Conservation (phyloP, 2,113 vertebrate species). For the Trichomycterus rosablanca region DNA sequence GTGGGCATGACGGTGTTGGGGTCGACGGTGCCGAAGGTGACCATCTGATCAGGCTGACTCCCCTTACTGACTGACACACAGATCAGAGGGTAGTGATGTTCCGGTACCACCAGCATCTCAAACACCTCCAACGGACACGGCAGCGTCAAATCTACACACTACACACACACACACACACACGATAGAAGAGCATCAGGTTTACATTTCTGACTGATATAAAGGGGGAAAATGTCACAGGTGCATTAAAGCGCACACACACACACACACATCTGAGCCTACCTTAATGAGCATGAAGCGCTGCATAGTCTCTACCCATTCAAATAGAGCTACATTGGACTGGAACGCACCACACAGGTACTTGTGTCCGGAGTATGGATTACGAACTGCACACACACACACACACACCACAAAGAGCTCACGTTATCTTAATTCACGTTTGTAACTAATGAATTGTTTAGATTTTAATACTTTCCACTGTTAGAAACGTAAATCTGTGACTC, state of each 20-base stretch:
- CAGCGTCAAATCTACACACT: slow-evolving; percentile 95
- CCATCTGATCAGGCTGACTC: slow-evolving; percentile 89
- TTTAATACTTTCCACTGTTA: too few relatives aligned
- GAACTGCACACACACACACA: slow-evolving; percentile 74
- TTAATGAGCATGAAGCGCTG: slow-evolving; percentile 99
- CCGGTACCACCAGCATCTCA: slow-evolving; percentile 96
- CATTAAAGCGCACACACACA: background rate
- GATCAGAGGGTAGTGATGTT: slow-evolving; percentile 91
- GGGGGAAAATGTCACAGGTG: too few relatives aligned
- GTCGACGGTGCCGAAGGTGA: slow-evolving; percentile 94
- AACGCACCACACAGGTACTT: slow-evolving; percentile 96
- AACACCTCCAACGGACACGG: slow-evolving; percentile 91
- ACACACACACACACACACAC: slow-evolving; percentile 30
- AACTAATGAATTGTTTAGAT: too few relatives aligned
- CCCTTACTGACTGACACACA: slow-evolving; percentile 93
- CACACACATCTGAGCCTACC: slow-evolving; percentile 57
- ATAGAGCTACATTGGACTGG: slow-evolving; percentile 89
- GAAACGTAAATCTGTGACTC: too few relatives aligned
- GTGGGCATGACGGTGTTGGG: slow-evolving; percentile 89
- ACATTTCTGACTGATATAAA: too few relatives aligned
- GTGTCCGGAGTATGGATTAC: slow-evolving; percentile 92
- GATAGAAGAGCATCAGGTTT: too few relatives aligned
- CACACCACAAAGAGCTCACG: too few relatives aligned
- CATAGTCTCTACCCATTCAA: slow-evolving; percentile 98
- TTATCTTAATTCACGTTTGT: too few relatives aligned